Conservation (phyloP, 2,113 vertebrate species). For the Hiodon tergisus region DNA sequence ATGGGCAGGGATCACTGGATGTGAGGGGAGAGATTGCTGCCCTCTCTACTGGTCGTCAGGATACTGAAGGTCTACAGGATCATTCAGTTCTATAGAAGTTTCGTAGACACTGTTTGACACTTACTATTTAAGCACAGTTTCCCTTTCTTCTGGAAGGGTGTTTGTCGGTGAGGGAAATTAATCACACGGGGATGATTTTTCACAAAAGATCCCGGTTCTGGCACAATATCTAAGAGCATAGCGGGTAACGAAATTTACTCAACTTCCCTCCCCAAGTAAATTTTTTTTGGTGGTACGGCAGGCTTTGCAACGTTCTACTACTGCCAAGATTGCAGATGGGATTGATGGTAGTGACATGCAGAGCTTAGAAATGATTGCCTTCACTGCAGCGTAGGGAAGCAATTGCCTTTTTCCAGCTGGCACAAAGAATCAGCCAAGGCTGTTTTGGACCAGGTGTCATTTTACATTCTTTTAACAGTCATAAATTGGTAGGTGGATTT, state of each 20-base stretch:
- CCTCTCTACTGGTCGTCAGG: too few relatives aligned
- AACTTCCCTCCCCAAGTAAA: constrained; percentile 24
- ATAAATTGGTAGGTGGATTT: constrained; percentile 28
- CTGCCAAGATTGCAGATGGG: constrained; percentile 40
- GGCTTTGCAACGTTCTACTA: constrained; percentile 42
- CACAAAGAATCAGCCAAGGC: constrained; percentile 27
- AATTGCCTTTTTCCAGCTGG: constrained; percentile 29
- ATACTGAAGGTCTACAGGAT: too few relatives aligned
- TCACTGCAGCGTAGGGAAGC: constrained; percentile 43
- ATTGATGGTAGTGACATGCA: constrained; percentile 33
- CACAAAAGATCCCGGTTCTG: neutral
- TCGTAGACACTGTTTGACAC: too few relatives aligned
- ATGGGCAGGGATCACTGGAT: too few relatives aligned
- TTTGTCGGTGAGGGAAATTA: neutral
- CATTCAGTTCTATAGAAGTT: too few relatives aligned
- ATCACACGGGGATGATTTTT: neutral
- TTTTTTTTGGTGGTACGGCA: constrained; percentile 31
- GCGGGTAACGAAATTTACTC: neutral
- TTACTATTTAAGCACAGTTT: too few relatives aligned
- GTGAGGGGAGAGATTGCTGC: too few relatives aligned
- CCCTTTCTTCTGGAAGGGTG: neutral
- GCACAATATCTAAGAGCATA: neutral
- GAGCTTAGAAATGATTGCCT: constrained; percentile 37
- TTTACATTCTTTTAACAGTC: constrained; percentile 46
- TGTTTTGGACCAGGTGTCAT: constrained; percentile 32